phyloP scores from a whole-genome alignment of 2,113 vertebrate genomes.

The Myotis lucifugus region DNA sequence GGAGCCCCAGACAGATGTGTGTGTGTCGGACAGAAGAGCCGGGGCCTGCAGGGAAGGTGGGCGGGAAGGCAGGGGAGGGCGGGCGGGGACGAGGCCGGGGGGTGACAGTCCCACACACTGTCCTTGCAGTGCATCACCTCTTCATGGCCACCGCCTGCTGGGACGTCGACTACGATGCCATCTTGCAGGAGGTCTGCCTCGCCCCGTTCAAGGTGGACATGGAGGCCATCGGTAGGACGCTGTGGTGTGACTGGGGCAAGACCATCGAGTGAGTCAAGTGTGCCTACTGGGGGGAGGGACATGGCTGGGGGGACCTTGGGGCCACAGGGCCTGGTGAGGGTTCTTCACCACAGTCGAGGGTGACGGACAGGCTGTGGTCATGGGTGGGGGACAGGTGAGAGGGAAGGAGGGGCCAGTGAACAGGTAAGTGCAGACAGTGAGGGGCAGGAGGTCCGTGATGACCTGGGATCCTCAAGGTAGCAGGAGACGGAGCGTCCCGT shows the following conservation, averaged over 20 bases:
- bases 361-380: background rate
- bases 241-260: constrained; percentile 94
- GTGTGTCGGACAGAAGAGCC: background rate
- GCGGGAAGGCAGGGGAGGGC: fast-evolving
- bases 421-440: fast-evolving
- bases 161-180: constrained; percentile 81
- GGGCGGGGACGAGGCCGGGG: fast-evolving
- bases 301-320: background rate
- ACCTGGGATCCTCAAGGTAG: background rate
- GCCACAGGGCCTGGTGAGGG: fast-evolving
- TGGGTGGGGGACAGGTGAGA: background rate
- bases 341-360: background rate
- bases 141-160: constrained; percentile 83
- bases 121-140: constrained; percentile 84
- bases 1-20: background rate
- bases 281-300: fast-evolving
- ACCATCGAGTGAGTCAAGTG: constrained; percentile 89
- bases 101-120: fast-evolving
- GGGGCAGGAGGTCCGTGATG: background rate
- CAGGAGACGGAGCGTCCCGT: fast-evolving
- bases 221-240: constrained; percentile 87
- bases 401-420: background rate
- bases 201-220: constrained; percentile 90
- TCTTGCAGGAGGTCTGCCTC: constrained; percentile 90
- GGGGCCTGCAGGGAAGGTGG: fast-evolving